Percentiles rank a stretch among this genome's conserved stretches.
phyloP scores from a whole-genome alignment of 2,888 invertebrate species.

The Lypha dubia region DNA sequence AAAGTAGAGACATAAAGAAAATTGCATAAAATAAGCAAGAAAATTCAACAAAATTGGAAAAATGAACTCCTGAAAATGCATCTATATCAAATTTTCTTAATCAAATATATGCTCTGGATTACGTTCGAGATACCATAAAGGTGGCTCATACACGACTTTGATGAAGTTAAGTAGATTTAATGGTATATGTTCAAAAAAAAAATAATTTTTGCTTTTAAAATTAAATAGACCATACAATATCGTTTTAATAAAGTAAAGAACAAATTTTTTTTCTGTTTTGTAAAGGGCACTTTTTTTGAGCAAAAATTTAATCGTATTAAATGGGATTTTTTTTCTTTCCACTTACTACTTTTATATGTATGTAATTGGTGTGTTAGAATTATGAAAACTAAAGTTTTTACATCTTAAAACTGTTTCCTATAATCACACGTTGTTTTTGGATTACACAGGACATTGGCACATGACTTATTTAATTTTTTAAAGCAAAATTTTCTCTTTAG shows the following conservation, averaged over 20 bases:
- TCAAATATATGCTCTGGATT: not conserved
- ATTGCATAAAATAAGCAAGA: conserved; percentile 23
- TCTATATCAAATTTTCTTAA: not conserved
- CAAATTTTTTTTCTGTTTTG: not conserved
- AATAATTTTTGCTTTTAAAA: not conserved
- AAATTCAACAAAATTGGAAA: not conserved
- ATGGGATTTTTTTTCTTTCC: too few species aligned
- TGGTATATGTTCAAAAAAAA: not conserved
- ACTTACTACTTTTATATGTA: too few species aligned
- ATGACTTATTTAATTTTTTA: too few species aligned
- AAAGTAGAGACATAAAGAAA: not conserved
- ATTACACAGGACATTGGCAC: too few species aligned
- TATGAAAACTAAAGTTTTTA: too few species aligned
- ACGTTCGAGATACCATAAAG: not conserved
- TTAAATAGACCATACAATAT: not conserved
- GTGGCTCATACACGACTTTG: too few species aligned
- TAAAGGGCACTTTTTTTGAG: not conserved
- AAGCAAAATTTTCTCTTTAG: too few species aligned
- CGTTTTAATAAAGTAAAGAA: not conserved
- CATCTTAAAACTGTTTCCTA: too few species aligned
- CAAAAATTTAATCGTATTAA: not conserved
- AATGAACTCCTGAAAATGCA: conserved; percentile 12
- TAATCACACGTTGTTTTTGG: too few species aligned
- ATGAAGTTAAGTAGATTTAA: not conserved
- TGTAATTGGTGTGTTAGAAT: too few species aligned